Percentiles rank a stretch among this genome's conserved stretches.
Conservation (phyloP, 2,113 vertebrate genomes). For the Bubalus kerabau region DNA sequence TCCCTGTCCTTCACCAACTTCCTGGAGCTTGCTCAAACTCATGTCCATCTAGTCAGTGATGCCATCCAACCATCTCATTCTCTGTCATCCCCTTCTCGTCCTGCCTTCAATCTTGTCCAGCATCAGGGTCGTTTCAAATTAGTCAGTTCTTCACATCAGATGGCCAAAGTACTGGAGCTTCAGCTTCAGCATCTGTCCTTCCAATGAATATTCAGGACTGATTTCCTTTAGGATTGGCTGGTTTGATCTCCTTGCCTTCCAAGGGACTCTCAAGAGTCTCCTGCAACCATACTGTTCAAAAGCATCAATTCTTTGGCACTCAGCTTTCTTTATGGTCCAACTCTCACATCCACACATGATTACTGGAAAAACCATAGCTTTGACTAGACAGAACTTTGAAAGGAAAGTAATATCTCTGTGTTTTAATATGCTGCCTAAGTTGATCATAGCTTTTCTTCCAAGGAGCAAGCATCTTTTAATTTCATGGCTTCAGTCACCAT, state of each 20-base stretch:
- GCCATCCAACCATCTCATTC: background rate
- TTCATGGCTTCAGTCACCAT: background rate
- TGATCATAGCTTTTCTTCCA: background rate
- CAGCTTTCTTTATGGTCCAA: background rate
- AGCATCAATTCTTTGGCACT: fast-evolving
- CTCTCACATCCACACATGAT: background rate
- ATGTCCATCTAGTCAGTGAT: background rate
- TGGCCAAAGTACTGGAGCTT: background rate
- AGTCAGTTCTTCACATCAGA: background rate
- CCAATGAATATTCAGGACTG: background rate
- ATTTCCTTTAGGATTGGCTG: background rate
- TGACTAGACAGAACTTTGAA: background rate
- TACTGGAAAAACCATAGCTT: background rate
- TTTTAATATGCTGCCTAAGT: background rate
- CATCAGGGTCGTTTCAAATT: background rate
- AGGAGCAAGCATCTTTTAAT: background rate
- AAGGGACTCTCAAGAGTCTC: background rate
- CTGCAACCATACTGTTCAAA: background rate
- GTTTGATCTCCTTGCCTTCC: background rate
- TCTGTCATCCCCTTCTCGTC: background rate
- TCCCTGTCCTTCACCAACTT: background rate
- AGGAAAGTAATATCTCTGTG: background rate
- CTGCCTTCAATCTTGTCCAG: background rate
- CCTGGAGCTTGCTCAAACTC: background rate
- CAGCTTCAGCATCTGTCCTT: background rate